Evolutionary conservation across 2,888 invertebrate genomes (phyloP).

Genomic region (Epirrhoe tristata): DNA sequence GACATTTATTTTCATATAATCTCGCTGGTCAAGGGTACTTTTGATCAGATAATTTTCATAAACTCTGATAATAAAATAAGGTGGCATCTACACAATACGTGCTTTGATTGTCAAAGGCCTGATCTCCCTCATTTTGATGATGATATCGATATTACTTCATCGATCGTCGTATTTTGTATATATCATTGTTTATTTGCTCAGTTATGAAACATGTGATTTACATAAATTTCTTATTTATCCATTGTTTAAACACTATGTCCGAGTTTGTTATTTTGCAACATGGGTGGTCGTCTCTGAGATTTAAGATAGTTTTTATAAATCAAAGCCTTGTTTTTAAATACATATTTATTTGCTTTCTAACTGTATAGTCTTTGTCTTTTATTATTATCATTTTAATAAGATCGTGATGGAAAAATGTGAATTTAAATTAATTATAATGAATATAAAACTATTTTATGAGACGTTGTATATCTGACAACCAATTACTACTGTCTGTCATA

Average conservation of each 20-base stretch:
- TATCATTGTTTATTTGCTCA: constrained; percentile 24
- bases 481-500: not conserved
- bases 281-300: constrained; percentile 38
- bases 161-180: constrained; percentile 26
- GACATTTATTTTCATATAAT: no score
- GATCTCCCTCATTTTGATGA: not conserved
- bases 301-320: constrained; percentile 19
- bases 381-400: constrained; percentile 4
- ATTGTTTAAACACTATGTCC: constrained; percentile 39
- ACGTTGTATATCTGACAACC: not conserved
- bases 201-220: constrained; percentile 31
- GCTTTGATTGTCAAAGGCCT: constrained; percentile 2
- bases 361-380: constrained; percentile 9
- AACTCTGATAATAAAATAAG: no score
- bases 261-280: constrained; percentile 31
- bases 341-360: constrained; percentile 2
- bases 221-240: constrained; percentile 26
- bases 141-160: constrained; percentile 17
- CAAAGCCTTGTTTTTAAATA: constrained; percentile 4
- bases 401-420: constrained; percentile 7
- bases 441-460: not conserved
- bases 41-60: no score
- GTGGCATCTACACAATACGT: no score
- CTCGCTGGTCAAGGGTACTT: no score
- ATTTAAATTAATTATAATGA: not conserved